Conservation (phyloP, 2,797 vertebrate genomes). For the Lemur catta region DNA sequence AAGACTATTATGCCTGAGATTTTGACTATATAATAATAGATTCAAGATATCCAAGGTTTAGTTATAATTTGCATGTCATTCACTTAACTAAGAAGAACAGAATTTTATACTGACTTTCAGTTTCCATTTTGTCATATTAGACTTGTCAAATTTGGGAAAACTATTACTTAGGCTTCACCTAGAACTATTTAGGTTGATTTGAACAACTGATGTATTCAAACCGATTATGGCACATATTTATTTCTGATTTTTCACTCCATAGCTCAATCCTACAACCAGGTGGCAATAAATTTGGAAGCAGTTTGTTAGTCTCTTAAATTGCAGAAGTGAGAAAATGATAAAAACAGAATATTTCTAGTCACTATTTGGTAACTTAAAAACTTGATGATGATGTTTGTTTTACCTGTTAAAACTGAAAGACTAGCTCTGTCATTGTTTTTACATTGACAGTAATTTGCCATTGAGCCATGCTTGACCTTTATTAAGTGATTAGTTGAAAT, state of each 20-base stretch:
- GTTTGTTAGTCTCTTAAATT: constrained; percentile 19
- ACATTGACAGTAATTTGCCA: neutral
- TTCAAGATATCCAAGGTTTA: constrained; percentile 65
- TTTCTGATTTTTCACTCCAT: neutral
- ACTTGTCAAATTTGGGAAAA: constrained; percentile 71
- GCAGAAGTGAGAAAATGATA: neutral
- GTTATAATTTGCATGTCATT: constrained; percentile 73
- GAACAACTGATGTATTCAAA: constrained; percentile 60
- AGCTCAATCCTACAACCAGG: neutral
- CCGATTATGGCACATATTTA: neutral
- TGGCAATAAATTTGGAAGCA: neutral
- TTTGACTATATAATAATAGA: constrained; percentile 76
- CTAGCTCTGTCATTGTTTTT: constrained; percentile 5
- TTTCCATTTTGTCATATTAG: constrained; percentile 70
- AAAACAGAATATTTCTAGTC: neutral
- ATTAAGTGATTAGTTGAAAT: constrained; percentile 43
- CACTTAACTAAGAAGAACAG: constrained; percentile 64
- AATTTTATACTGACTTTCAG: constrained; percentile 65
- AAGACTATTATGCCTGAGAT: constrained; percentile 72
- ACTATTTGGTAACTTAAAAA: constrained; percentile 6
- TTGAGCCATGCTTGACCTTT: constrained; percentile 33
- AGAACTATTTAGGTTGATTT: constrained; percentile 59
- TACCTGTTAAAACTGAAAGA: neutral
- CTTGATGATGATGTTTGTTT: constrained; percentile 38
- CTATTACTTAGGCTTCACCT: constrained; percentile 66